Percentiles rank a stretch among this genome's conserved stretches.
phyloP scores from a whole-genome alignment of 2,888 invertebrate genomes.

The Timema podura region DNA sequence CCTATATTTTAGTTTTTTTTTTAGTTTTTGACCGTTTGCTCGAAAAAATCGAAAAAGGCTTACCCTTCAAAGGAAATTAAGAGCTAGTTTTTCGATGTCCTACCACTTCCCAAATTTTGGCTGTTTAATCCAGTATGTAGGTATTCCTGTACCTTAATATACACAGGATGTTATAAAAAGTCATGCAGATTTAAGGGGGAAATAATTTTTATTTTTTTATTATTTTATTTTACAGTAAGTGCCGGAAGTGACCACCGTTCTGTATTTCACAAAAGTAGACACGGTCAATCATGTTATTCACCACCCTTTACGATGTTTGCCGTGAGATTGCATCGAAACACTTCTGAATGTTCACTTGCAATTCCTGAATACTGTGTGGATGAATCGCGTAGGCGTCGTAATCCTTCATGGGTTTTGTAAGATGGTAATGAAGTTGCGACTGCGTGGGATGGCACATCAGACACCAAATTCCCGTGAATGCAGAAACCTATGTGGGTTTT shows the following conservation, averaged over 20 bases:
- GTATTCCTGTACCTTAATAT: too few species aligned
- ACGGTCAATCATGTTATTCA: background rate
- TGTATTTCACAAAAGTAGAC: background rate
- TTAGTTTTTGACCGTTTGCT: too few species aligned
- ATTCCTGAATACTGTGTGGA: background rate
- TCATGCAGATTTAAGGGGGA: too few species aligned
- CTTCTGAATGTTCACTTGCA: background rate
- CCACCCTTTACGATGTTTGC: background rate
- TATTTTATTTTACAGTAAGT: background rate
- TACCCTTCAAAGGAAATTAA: too few species aligned
- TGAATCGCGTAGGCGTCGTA: background rate
- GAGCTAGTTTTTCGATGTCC: too few species aligned
- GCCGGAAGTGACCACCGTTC: background rate
- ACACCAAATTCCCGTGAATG: constrained; percentile 22
- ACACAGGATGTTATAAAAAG: too few species aligned
- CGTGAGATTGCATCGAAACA: background rate
- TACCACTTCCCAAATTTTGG: too few species aligned
- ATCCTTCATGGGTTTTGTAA: background rate
- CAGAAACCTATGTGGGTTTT: constrained; percentile 23
- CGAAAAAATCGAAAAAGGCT: too few species aligned
- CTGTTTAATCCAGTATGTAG: too few species aligned
- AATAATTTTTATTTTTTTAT: too few species aligned
- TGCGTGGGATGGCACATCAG: constrained; percentile 20
- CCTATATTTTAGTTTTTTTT: too few species aligned
- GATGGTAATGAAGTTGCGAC: constrained; percentile 9